Evolutionary conservation across 2,797 vertebrate species (phyloP), one percentile per base, ranked within the genome.

Genomic region (Bovichtus diacanthus): DNA sequence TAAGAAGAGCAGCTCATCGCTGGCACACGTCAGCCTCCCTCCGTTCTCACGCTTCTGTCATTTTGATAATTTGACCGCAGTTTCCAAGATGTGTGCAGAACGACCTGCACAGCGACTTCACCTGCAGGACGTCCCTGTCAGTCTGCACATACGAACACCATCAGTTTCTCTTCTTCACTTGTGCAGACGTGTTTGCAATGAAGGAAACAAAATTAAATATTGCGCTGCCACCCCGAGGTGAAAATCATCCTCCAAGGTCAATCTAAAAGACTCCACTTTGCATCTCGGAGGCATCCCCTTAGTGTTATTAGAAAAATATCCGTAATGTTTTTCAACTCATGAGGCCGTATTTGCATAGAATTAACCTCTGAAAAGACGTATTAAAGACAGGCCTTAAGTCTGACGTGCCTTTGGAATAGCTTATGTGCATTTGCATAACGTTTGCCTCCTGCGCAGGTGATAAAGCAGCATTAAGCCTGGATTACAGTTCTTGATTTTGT

Each of bases 361-460:
- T 82, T 85, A 76, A 83, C 69, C 76, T 80, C 66, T 74, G 55
- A 36, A 65, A 73, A 87, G 79, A 77, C 73, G 64, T 43, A 50
- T 81, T 83, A 74, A 74, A 81, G 61, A 79, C 43, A 47, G 60
- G 55, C 58, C 71, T 69, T 72, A 73, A 75, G 82, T 77, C 66
- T 81, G 80, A 83, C 79, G 27, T 74, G 84, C 78, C 70, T 85
- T 66, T 80, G 76, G 61, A 84, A 81, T 70, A 67, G 66, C 4
- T 83, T 84, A 78, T 43, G 25, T 19, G 51, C 39, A 87, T 92
- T 88, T 84, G 83, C 84, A 89, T 87, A 83, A 29, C 36, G 53
- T 72, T 70, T 76, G 53, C 74, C 68, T 83, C 62, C 62, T 75
- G 84, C 49, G n/a, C 78, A 86, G 88, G 83, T 84, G 84, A 88